Evolutionary conservation across 2,888 invertebrate genomes (phyloP).

Genomic region (Pollenia griseotomentosa): DNA sequence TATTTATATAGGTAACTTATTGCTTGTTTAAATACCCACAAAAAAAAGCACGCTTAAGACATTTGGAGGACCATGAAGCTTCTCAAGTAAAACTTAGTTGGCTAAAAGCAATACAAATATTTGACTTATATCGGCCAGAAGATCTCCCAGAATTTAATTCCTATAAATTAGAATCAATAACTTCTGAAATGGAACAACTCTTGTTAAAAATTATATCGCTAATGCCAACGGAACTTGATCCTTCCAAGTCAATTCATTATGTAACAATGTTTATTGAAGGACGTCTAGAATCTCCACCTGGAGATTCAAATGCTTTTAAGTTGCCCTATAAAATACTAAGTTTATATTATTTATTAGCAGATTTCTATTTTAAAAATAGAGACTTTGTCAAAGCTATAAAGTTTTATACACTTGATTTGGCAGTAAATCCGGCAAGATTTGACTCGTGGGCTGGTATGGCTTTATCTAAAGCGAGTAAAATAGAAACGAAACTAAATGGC

Average conservation of each 20-base stretch:
- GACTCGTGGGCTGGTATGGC: slow-evolving; percentile 98
- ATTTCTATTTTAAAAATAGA: slow-evolving; percentile 95
- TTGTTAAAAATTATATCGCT: slow-evolving; percentile 89
- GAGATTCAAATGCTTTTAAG: slow-evolving; percentile 84
- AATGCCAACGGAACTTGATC: slow-evolving; percentile 89
- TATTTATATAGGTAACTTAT: slow-evolving; percentile 85
- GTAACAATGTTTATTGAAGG: slow-evolving; percentile 89
- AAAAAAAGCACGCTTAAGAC: slow-evolving; percentile 86
- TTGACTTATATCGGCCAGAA: slow-evolving; percentile 92
- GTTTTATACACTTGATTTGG: slow-evolving; percentile 93
- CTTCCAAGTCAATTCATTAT: slow-evolving; percentile 87
- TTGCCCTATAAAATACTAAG: slow-evolving; percentile 88
- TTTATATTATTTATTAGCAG: slow-evolving; percentile 95
- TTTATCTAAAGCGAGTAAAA: slow-evolving; percentile 90
- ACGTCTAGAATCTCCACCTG: slow-evolving; percentile 85
- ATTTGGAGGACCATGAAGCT: slow-evolving; percentile 87
- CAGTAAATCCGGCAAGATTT: slow-evolving; percentile 90
- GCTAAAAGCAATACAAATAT: slow-evolving; percentile 90
- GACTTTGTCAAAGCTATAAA: slow-evolving; percentile 90
- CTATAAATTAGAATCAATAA: slow-evolving; percentile 90
- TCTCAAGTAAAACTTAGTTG: slow-evolving; percentile 89
- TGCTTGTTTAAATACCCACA: slow-evolving; percentile 94
- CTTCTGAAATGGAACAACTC: slow-evolving; percentile 91
- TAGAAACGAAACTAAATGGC: slow-evolving; percentile 92
- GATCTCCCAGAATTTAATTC: slow-evolving; percentile 93